Evolutionary conservation across 2,797 vertebrate species (phyloP).

Genomic region (Remorina albescens): DNA sequence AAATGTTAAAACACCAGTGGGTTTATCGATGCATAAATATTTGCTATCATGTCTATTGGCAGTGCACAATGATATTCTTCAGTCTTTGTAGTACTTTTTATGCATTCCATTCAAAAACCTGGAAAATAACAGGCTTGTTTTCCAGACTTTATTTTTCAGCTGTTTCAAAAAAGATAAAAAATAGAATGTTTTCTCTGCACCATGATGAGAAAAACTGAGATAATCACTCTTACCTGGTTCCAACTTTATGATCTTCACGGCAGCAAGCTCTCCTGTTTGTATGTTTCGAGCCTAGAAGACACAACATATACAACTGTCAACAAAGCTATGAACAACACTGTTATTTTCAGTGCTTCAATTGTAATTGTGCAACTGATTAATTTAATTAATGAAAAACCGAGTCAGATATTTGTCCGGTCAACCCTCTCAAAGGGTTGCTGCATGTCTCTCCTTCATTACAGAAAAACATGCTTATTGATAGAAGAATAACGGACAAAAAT

Average conservation of each 20-base stretch:
- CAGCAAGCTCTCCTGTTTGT: conserved; percentile 94
- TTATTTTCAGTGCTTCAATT: too few relatives aligned
- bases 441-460: not conserved
- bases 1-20: not conserved
- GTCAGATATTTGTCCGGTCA: not conserved
- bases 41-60: conserved; percentile 11
- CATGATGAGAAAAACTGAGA: conserved; percentile 22
- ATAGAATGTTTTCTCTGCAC: not conserved
- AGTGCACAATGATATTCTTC: not conserved
- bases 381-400: too few relatives aligned
- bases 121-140: conserved; percentile 16
- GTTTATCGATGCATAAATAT: conserved; percentile 3
- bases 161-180: not conserved
- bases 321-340: too few relatives aligned
- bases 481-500: not conserved
- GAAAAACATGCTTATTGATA: not conserved
- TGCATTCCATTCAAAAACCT: conserved; percentile 19
- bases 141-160: conserved; percentile 24
- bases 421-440: not conserved
- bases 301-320: conserved; percentile 24
- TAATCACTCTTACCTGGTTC: conserved; percentile 91
- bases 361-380: not conserved
- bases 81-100: conserved; percentile 2
- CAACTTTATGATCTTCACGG: conserved; percentile 99
- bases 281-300: conserved; percentile 95